These are phyloP conservation scores for Melanotaenia pygmaea DNA, from an alignment of 2,797 vertebrate species.

Conservation along the genomic window DNA sequence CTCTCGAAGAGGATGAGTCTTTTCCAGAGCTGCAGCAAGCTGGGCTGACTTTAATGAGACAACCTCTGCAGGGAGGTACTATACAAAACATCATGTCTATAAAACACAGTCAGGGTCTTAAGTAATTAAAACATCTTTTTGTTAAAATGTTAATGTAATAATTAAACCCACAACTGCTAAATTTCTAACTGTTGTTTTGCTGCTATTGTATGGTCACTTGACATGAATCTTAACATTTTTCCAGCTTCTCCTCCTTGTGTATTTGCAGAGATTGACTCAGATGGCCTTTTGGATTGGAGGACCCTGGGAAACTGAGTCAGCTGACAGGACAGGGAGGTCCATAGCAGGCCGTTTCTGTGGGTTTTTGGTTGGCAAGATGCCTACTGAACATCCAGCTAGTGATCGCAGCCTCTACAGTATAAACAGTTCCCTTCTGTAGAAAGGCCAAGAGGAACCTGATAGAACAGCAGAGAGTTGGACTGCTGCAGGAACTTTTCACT, in stretches of 20 bases:
- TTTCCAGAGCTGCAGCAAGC: slow-evolving; percentile 46
- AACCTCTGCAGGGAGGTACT: slow-evolving; percentile 51
- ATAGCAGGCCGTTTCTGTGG: slow-evolving; percentile 66
- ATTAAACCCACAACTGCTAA: slow-evolving; percentile 35
- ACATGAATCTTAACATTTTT: slow-evolving; percentile 75
- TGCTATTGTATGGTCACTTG: slow-evolving; percentile 46
- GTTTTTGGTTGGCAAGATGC: slow-evolving; percentile 69
- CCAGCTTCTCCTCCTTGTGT: slow-evolving; percentile 70
- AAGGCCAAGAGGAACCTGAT: slow-evolving; percentile 50
- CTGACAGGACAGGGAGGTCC: slow-evolving; percentile 78
- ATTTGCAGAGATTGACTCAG: slow-evolving; percentile 82
- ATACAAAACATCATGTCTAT: slow-evolving; percentile 33
- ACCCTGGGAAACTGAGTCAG: slow-evolving; percentile 84
- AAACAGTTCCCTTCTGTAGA: slow-evolving; percentile 67
- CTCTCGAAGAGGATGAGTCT: slow-evolving; percentile 53
- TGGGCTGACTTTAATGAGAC: slow-evolving; percentile 58
- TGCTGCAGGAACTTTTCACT: background rate
- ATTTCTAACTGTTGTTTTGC: slow-evolving; percentile 39
- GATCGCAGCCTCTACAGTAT: slow-evolving; percentile 57
- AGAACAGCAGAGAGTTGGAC: slow-evolving; percentile 17
- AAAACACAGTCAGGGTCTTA: slow-evolving; percentile 3
- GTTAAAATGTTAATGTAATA: background rate
- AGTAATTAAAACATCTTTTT: slow-evolving; percentile 32
- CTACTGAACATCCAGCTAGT: slow-evolving; percentile 66
- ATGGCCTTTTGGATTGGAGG: slow-evolving; percentile 80